Evolutionary conservation across 1,140 invertebrate species (phyloP), one percentile per base, ranked within the genome.

Genomic region (Glossosoma conforme): DNA sequence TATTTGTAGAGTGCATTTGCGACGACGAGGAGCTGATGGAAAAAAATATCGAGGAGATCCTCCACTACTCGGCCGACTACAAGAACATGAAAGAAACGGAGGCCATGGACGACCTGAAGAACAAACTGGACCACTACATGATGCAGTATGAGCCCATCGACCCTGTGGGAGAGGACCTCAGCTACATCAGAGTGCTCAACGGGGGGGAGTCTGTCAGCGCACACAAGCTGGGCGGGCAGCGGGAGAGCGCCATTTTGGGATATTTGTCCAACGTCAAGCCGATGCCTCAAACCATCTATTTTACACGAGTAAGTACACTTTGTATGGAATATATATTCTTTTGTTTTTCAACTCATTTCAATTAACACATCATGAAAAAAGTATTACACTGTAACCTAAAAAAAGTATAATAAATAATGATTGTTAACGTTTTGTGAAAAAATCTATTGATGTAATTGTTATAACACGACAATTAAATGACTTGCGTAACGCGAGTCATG

Each of bases 1-100:
- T 97, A 58, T 97, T 96, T 73, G 84, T 97, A 42, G 93, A 97
- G 71, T 92, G 89, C 62, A 79, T 95, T 33, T 95, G 93, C 71
- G 84, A 93, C 58, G 88, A 95, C 69, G 79, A 84, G 8, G 69
- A 76, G 2, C 77, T 93, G 2, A 78, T 96, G 47, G 86, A 93
- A 61, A 81, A 81, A 17, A 95, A 95, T 70, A 92, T 93, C 37
- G 76, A 88, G 69, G 92, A 94, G 69, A 93, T 95, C 22, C 82
- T 95, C 54, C 79, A 87, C n/a, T 86, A 89, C 69, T 93, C 87
- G 59, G 88, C 89, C 1, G 93, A 97, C 66, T 97, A 97, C 65
- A 77, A 77, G 32, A 80, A 81, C 6, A 87, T 91, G 83, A 86
- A 86, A 41, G 76, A 78, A 4, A 79, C 83, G 4, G 67, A 82